Percentiles rank a stretch among this genome's conserved stretches.
Evolutionary conservation across 2,888 invertebrate genomes (phyloP).

Genomic region (Agrochola lota): DNA sequence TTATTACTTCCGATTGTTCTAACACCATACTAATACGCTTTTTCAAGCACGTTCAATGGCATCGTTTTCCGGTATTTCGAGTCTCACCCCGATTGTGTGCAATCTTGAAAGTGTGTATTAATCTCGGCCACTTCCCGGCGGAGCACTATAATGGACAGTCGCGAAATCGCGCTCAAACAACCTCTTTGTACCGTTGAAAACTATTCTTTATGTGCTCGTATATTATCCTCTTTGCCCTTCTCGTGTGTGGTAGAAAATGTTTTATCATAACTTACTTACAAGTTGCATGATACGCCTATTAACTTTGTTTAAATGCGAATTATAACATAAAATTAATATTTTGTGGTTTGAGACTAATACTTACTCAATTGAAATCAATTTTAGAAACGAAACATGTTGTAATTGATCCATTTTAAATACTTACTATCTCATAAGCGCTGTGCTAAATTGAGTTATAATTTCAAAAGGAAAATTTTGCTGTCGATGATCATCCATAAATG

Average conservation of each 20-base stretch:
- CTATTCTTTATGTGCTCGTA: conserved; percentile 65
- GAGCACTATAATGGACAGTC: conserved; percentile 75
- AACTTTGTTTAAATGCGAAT: not conserved
- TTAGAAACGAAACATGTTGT: not conserved
- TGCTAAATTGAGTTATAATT: not conserved
- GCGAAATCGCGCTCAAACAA: conserved; percentile 70
- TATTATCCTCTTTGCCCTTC: conserved; percentile 32
- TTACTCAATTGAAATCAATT: not conserved
- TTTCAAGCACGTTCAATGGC: conserved; percentile 30
- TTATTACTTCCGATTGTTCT: conserved; percentile 7
- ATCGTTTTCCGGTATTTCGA: conserved; percentile 53
- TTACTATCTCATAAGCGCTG: no score
- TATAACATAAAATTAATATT: no score
- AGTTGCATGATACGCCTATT: conserved; percentile 9
- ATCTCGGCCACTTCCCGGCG: conserved; percentile 72
- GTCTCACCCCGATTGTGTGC: conserved; percentile 42
- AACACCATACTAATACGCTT: conserved; percentile 15
- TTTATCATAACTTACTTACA: not conserved
- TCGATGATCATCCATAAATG: not conserved
- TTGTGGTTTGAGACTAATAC: not conserved
- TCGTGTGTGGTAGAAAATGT: conserved; percentile 14
- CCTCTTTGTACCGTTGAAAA: conserved; percentile 71
- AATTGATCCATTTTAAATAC: not conserved
- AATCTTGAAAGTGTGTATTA: conserved; percentile 69
- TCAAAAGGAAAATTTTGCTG: not conserved